Evolutionary conservation across 2,797 vertebrate genomes (phyloP), one percentile per base, ranked within the genome.

Genomic region (Esox masquinongy): DNA sequence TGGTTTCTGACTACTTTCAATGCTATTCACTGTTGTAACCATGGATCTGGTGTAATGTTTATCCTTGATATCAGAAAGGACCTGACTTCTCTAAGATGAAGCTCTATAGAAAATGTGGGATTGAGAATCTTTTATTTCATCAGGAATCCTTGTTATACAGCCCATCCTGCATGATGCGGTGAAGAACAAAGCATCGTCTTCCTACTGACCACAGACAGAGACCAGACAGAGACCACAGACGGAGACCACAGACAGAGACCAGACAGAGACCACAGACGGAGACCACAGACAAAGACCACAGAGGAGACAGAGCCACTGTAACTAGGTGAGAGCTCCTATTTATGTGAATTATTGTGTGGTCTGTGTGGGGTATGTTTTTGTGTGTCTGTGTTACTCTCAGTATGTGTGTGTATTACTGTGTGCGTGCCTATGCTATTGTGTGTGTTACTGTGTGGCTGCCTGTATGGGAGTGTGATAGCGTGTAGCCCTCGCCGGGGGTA

Each of bases 291-390:
- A 26, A 69, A 56, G 26, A 34, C 15, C 15, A 19, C 67, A 76
- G 79, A 88, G 61, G 79, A 87, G 89, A 86, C 89, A 89, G 86
- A 77, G 82, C 29, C 29, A 12, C 74, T 68, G 79, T 70, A 82
- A 87, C 84, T 84, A 82, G 77, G 87, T 83, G 80, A 70, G 70
- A 87, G 80, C 82, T 78, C 63, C 83, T 87, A 92, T 94, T 91
- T 84, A 92, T 72, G 63, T 56, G 61, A 24, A 24, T 61, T 34
- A 3, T 26, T 24, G 19, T 72, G n/a, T 64, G 53, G 50, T 8
- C 24, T 75, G 70, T 43, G 39, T 43, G 39, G 39, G 39, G 39
- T 39, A n/a, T 69, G 69, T 67, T 16, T 29, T 31, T 63, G 24
- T 67, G 73, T 75, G 61, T 59, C 7, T 75, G 64, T 31, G 29